These are phyloP conservation scores for Glaucopsyche alexis DNA, from an alignment of 2,888 invertebrate species.

Conservation along the genomic window DNA sequence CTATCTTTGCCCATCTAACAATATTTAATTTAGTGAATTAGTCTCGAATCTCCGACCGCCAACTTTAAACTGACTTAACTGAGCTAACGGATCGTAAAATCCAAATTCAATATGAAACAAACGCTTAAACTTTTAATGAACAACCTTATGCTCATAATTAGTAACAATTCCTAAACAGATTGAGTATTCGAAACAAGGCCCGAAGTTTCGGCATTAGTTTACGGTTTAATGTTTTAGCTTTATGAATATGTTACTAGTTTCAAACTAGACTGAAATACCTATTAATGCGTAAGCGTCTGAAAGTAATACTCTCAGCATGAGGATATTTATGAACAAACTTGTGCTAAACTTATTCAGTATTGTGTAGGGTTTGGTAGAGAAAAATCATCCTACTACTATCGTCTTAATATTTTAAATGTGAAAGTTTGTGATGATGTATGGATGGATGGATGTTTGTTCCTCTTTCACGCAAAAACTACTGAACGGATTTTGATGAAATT, in stretches of 20 bases:
- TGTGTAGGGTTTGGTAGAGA: not conserved
- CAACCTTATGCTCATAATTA: conserved; percentile 22
- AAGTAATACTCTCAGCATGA: not conserved
- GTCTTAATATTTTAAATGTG: no score
- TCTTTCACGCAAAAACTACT: no score
- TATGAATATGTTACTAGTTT: conserved; percentile 28
- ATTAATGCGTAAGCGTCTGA: conserved; percentile 26
- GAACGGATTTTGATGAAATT: no score
- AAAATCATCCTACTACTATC: not conserved
- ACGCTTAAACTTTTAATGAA: conserved; percentile 11
- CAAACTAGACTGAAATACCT: conserved; percentile 26
- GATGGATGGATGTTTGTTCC: no score
- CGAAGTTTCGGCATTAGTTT: conserved; percentile 23
- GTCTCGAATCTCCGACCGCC: no score
- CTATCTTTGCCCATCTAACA: no score
- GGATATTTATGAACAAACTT: not conserved
- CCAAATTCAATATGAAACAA: not conserved
- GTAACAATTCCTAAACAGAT: conserved; percentile 26
- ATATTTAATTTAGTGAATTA: no score
- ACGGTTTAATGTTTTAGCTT: conserved; percentile 26
- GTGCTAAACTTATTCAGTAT: not conserved
- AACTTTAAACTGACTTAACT: not conserved
- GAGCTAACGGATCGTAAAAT: not conserved
- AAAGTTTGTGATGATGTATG: no score
- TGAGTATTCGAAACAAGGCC: conserved; percentile 27